Evolutionary conservation across 2,888 invertebrate genomes (phyloP), one percentile per base, ranked within the genome.

Genomic region (Rugalucina vietnamica): DNA sequence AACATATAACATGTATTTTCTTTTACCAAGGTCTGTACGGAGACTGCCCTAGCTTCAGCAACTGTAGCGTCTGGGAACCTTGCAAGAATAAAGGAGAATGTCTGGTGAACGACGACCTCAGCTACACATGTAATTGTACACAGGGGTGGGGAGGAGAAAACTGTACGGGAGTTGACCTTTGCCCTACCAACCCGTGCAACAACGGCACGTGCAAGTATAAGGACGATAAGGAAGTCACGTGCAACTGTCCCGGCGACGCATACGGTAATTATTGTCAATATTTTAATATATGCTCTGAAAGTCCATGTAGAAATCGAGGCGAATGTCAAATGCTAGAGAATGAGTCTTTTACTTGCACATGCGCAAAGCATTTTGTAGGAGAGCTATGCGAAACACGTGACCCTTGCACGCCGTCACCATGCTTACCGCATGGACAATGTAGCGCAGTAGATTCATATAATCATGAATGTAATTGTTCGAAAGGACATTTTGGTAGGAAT

Each of bases 61-160:
- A 88, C 65, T 92, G 92, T 70, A 90, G 90, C 54, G 89, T 91
- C 32, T 88, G 87, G 74, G 83, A 87, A 12, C 92, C 92, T 0
- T 92, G 92, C 69, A 65, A 80, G 18, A 82, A 90, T 74, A 83
- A 86, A 0, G 91, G 91, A 0, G 80, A 81, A 32, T 92, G 92
- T 78, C 60, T 85, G 34, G 85, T 87, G 37, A 82, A 88, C 36
- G 70, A 80, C 12, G 89, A 89, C 69, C 76, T 88, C 32, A 82
- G 88, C 10, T 91, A 91, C 82, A 86, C 84, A 70, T 92, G 92
- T 60, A 82, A 89, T 60, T 91, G 92, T 70, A 72, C 82, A 0
- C 10, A 37, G 5, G 92, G 91, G 10, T 92, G 91, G 91, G 82
- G 81, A 12, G 92, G 93, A 5, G 78, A 81, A 4, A 91, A 91